phyloP scores from a whole-genome alignment of 2,113 vertebrate species.

The Grammomys surdaster region DNA sequence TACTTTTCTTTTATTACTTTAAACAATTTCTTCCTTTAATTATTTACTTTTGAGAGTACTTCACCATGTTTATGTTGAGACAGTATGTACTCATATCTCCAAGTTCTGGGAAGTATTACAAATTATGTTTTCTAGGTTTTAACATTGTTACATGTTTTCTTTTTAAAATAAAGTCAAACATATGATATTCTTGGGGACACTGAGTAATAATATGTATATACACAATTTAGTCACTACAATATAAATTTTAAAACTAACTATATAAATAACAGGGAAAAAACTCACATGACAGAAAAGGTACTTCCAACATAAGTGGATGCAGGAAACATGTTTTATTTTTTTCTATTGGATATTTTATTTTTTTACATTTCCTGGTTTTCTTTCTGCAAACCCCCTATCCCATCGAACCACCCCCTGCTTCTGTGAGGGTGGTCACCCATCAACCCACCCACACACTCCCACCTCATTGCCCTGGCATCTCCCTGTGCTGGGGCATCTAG shows the following conservation, averaged over 20 bases:
- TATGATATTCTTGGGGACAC: too few species aligned
- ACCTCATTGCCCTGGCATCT: too few species aligned
- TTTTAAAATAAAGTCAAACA: not conserved
- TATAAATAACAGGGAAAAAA: not conserved
- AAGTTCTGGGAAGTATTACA: not conserved
- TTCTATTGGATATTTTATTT: too few species aligned
- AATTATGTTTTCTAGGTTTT: not conserved
- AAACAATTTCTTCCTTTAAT: not conserved
- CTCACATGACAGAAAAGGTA: not conserved
- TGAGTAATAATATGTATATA: not conserved
- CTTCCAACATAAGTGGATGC: not conserved
- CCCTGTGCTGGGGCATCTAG: too few species aligned
- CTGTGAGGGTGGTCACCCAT: too few species aligned
- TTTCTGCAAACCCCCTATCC: too few species aligned
- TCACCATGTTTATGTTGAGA: not conserved
- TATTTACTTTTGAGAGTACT: not conserved
- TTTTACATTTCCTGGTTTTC: too few species aligned
- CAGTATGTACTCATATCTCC: not conserved
- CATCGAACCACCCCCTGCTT: too few species aligned
- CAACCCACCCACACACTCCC: too few species aligned
- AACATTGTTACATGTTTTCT: not conserved
- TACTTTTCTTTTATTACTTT: not conserved
- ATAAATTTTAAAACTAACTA: not conserved
- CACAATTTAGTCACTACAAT: not conserved
- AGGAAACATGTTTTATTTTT: not conserved